A percentile compares a stretch with the other conserved stretches of the same genome.
Conservation (phyloP, 2,113 vertebrate genomes). For the zebrafish (Danio rerio) region DNA sequence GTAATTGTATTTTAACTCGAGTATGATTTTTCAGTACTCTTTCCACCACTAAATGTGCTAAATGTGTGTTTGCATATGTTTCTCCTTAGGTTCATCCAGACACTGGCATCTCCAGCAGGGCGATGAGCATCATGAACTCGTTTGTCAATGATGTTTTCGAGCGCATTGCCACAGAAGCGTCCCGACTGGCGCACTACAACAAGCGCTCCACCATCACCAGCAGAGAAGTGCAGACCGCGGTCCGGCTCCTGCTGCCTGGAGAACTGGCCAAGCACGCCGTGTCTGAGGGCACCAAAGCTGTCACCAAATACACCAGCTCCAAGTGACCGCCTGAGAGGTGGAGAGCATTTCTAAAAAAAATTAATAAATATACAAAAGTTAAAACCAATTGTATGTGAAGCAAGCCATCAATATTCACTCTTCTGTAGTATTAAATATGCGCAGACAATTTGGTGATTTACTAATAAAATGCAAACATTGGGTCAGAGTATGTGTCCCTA, state of each 20-base stretch:
- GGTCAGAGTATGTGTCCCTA: no score
- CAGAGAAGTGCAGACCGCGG: slow-evolving; percentile 79
- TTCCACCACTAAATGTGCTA: neutral
- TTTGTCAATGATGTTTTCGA: slow-evolving; percentile 80
- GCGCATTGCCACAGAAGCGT: slow-evolving; percentile 79
- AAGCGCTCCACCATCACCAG: slow-evolving; percentile 81
- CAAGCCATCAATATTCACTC: neutral
- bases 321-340: slow-evolving; percentile 65
- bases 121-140: slow-evolving; percentile 84
- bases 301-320: slow-evolving; percentile 83
- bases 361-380: neutral
- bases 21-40: neutral
- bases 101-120: slow-evolving; percentile 78
- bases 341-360: neutral
- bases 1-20: no score
- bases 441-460: neutral
- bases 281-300: slow-evolving; percentile 80
- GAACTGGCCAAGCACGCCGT: slow-evolving; percentile 82
- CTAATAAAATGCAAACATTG: no score
- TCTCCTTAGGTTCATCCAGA: slow-evolving; percentile 76
- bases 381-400: neutral
- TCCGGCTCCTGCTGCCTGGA: slow-evolving; percentile 78
- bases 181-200: slow-evolving; percentile 79
- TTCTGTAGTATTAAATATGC: slow-evolving; percentile 25
- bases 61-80: neutral